A percentile compares a stretch with the other conserved stretches of the same genome.
Evolutionary conservation across 1,140 invertebrate species (phyloP).

Genomic region (Aphelinus certus): DNA sequence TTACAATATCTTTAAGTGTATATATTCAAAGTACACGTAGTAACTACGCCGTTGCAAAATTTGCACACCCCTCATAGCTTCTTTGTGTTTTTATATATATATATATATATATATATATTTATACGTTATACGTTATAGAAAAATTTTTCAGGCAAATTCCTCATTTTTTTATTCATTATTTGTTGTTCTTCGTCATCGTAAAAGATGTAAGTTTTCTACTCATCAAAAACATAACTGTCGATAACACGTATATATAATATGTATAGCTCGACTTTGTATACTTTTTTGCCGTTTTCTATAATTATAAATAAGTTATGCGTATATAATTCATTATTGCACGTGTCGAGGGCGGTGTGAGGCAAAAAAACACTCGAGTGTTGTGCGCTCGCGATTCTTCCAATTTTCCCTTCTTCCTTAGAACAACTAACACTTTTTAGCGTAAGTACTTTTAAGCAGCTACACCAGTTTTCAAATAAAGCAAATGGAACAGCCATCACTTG

Average conservation of each 20-base stretch:
- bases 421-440: background rate
- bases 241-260: slow-evolving; percentile 17
- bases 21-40: slow-evolving; percentile 40
- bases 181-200: slow-evolving; percentile 8
- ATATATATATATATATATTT: slow-evolving; percentile 8
- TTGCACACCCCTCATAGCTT: slow-evolving; percentile 27
- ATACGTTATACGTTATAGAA: slow-evolving; percentile 34
- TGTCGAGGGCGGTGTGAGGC: slow-evolving; percentile 14
- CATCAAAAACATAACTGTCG: slow-evolving; percentile 24
- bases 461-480: background rate
- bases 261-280: slow-evolving; percentile 8
- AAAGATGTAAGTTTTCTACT: slow-evolving; percentile 14
- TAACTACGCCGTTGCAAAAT: slow-evolving; percentile 37
- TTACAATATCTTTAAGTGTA: slow-evolving; percentile 39
- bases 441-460: background rate
- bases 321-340: slow-evolving; percentile 31
- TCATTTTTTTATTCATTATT: slow-evolving; percentile 12
- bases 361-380: slow-evolving; percentile 2
- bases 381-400: slow-evolving; percentile 15
- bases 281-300: slow-evolving; percentile 2
- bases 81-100: background rate
- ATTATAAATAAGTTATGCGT: slow-evolving; percentile 30
- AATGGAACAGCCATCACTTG: background rate
- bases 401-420: background rate
- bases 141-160: slow-evolving; percentile 31